Conservation (phyloP, 35 echinoderm and acorn worm species). For the Anneissia japonica region DNA sequence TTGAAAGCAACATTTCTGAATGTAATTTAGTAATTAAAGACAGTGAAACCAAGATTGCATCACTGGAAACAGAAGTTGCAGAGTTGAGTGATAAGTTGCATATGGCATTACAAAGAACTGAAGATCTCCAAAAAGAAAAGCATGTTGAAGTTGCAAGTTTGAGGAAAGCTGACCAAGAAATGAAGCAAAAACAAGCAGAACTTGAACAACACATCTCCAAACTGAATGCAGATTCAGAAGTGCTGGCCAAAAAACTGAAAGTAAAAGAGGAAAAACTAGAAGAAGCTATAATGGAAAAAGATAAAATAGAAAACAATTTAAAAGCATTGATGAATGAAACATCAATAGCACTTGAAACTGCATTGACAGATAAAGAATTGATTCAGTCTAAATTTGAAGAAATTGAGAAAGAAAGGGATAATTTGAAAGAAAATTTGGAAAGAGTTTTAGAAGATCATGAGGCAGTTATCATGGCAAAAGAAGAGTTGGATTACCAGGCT, state of each 20-base stretch:
- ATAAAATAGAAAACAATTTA: not conserved
- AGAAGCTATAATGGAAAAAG: not conserved
- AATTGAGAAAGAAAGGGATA: not conserved
- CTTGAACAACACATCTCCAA: not conserved
- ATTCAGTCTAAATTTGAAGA: not conserved
- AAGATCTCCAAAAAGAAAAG: not conserved
- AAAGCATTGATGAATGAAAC: not conserved
- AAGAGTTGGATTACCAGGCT: not conserved
- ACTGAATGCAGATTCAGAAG: not conserved
- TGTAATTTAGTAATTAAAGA: not conserved
- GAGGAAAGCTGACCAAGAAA: not conserved
- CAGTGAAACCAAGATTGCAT: not conserved
- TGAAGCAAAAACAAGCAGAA: not conserved
- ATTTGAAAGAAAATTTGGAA: not conserved
- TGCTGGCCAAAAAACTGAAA: not conserved
- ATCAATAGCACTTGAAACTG: not conserved
- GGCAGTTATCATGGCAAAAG: not conserved
- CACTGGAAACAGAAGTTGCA: not conserved
- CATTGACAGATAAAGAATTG: not conserved
- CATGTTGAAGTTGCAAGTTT: not conserved
- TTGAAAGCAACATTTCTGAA: not conserved
- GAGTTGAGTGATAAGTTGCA: not conserved
- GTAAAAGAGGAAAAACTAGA: not conserved
- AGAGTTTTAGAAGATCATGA: not conserved
- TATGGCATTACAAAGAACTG: not conserved